These are phyloP conservation scores for Agrotis clavis DNA, from an alignment of 2,888 invertebrate genomes.

Conservation along the genomic window DNA sequence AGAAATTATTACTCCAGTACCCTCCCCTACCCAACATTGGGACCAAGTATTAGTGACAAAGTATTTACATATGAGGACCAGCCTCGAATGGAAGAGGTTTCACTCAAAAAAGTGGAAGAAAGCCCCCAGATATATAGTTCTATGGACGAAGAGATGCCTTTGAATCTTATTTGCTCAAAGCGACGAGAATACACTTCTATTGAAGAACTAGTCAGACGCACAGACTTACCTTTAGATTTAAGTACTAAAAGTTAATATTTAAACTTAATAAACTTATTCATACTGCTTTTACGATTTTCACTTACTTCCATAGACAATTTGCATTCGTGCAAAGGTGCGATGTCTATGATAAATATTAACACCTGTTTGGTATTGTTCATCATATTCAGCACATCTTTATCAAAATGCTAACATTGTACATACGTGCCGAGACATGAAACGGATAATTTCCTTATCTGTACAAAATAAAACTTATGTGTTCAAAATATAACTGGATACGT, in stretches of 20 bases:
- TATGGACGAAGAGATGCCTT: slow-evolving; percentile 81
- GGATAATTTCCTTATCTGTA: slow-evolving; percentile 67
- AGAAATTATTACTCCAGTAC: slow-evolving; percentile 81
- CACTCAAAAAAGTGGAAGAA: slow-evolving; percentile 65
- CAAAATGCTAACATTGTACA: slow-evolving; percentile 70
- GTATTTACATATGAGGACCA: slow-evolving; percentile 77
- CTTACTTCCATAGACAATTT: slow-evolving; percentile 31
- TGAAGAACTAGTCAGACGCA: slow-evolving; percentile 82
- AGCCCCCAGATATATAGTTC: slow-evolving; percentile 62
- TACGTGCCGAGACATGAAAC: slow-evolving; percentile 66
- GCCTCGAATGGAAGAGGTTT: slow-evolving; percentile 70
- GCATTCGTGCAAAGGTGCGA: slow-evolving; percentile 21
- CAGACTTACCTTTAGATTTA: slow-evolving; percentile 92
- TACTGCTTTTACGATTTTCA: slow-evolving; percentile 35
- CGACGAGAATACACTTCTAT: slow-evolving; percentile 81
- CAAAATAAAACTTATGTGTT: slow-evolving; percentile 61
- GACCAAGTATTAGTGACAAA: slow-evolving; percentile 79
- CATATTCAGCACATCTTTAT: slow-evolving; percentile 82
- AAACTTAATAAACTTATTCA: slow-evolving; percentile 63
- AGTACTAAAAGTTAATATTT: slow-evolving; percentile 89
- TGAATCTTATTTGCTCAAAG: slow-evolving; percentile 85
- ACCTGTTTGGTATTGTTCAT: slow-evolving; percentile 74
- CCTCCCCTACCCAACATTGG: slow-evolving; percentile 78
- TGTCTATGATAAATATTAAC: slow-evolving; percentile 71
- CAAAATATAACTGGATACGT: slow-evolving; percentile 21